These are phyloP conservation scores for Hemiprocne comata DNA, from an alignment of 2,113 vertebrate genomes.

Conservation along the genomic window DNA sequence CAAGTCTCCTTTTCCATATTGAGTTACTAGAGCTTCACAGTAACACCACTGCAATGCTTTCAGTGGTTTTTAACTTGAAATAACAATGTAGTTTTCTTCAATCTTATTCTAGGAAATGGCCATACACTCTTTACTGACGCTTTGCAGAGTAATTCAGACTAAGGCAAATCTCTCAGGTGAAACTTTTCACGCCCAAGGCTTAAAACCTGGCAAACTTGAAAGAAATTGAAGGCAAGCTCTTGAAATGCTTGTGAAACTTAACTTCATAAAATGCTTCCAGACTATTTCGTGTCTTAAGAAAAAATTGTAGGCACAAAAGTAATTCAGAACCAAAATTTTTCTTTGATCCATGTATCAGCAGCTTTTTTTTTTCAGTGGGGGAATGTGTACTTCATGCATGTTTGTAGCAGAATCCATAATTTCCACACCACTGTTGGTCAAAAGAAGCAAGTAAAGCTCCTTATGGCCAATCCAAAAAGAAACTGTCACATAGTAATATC, in stretches of 20 bases:
- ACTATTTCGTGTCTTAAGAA: neutral
- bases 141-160: neutral
- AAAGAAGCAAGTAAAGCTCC: neutral
- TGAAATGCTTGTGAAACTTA: neutral
- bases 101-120: neutral
- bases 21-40: neutral
- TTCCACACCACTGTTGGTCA: neutral
- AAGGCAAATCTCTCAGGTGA: neutral
- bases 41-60: neutral
- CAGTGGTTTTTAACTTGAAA: neutral
- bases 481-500: neutral
- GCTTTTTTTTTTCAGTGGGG: neutral
- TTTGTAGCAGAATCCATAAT: neutral
- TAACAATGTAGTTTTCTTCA: neutral
- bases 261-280: neutral
- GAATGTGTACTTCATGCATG: neutral
- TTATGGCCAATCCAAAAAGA: neutral
- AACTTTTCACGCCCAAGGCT: neutral
- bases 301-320: neutral
- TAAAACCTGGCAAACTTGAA: neutral
- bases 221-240: neutral
- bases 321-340: neutral
- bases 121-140: neutral
- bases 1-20: neutral
- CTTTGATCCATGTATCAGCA: neutral